Evolutionary conservation across 2,113 vertebrate genomes (phyloP).

Genomic region (Thamnaconus septentrionalis): DNA sequence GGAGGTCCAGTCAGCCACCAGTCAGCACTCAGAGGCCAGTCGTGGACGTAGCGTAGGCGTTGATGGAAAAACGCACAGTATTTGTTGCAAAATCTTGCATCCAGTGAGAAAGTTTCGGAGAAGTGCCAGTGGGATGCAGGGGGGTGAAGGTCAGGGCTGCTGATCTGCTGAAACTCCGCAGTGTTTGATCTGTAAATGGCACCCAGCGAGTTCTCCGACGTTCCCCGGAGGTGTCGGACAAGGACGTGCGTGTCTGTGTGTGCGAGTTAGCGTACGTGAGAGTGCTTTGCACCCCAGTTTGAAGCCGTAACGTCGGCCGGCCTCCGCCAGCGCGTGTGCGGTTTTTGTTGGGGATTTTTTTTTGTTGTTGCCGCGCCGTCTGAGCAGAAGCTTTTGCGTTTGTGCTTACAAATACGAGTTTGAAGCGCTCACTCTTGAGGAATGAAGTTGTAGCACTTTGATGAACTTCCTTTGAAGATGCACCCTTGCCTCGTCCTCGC

Average conservation of each 20-base stretch:
- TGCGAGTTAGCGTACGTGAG: background rate
- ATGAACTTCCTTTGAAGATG: conserved; percentile 64
- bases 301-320: background rate
- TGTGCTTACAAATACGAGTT: conserved; percentile 51
- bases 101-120: conserved; percentile 47
- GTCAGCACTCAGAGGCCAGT: too few species aligned
- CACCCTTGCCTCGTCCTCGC: conserved; percentile 32
- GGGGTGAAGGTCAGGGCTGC: conserved; percentile 59
- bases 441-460: conserved; percentile 59
- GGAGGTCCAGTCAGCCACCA: too few species aligned
- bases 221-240: conserved; percentile 38
- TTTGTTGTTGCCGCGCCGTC: too few species aligned
- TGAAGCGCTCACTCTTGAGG: conserved; percentile 56
- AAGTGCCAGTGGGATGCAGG: conserved; percentile 41
- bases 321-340: background rate
- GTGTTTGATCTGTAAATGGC: conserved; percentile 68
- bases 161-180: conserved; percentile 52
- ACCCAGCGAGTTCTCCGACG: conserved; percentile 58
- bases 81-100: conserved; percentile 17
- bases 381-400: conserved; percentile 34
- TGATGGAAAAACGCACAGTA: too few species aligned
- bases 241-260: conserved; percentile 22
- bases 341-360: too few species aligned
- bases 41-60: too few species aligned
- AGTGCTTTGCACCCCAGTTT: conserved; percentile 4